phyloP scores from a whole-genome alignment of 2,888 invertebrate species.

The Tenodera sinensis region DNA sequence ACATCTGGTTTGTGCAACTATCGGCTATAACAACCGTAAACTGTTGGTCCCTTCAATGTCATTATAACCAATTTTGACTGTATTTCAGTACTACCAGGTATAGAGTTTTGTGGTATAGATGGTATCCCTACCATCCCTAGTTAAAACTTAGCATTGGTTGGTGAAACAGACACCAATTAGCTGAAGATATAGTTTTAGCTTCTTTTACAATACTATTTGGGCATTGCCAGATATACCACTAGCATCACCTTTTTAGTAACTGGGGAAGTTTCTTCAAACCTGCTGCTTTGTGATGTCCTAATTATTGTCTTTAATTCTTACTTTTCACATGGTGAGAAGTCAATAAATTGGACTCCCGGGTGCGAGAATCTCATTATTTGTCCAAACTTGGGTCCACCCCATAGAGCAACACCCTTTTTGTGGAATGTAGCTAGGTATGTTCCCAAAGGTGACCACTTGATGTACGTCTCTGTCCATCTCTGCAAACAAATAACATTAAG shows the following conservation, averaged over 20 bases:
- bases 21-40: too few relatives aligned
- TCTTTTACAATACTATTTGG: too few relatives aligned
- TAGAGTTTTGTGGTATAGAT: too few relatives aligned
- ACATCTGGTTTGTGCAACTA: too few relatives aligned
- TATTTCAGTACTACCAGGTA: too few relatives aligned
- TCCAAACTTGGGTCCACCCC: constrained; percentile 92
- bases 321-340: constrained; percentile 97
- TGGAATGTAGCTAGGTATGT: constrained; percentile 97
- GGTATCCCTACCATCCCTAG: too few relatives aligned
- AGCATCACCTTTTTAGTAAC: neutral
- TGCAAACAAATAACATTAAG: constrained; percentile 42
- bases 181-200: too few relatives aligned
- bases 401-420: constrained; percentile 89
- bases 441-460: constrained; percentile 96
- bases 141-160: too few relatives aligned
- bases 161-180: too few relatives aligned
- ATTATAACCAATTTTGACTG: too few relatives aligned
- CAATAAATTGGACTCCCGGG: constrained; percentile 87
- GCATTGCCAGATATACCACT: neutral
- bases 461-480: constrained; percentile 95
- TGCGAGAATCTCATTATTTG: constrained; percentile 92
- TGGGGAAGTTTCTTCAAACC: too few relatives aligned
- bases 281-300: neutral
- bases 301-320: constrained; percentile 38
- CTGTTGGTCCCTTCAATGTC: too few relatives aligned